Conservation (phyloP, 2,888 invertebrate genomes). For the Tholera decimalis region DNA sequence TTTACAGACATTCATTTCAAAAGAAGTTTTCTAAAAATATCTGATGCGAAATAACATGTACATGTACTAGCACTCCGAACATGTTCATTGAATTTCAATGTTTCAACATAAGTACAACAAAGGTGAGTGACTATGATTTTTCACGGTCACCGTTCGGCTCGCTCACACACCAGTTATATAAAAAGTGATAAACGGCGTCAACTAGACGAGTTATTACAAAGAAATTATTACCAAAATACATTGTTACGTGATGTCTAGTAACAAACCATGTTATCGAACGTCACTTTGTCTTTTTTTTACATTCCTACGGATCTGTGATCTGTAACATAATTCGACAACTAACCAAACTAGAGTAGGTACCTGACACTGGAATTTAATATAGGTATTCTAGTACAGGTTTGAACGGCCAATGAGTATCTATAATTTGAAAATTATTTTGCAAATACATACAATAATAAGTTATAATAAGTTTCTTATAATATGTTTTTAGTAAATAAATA, state of each 20-base stretch:
- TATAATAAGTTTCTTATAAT: neutral
- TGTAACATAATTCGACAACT: constrained; percentile 27
- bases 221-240: constrained; percentile 55
- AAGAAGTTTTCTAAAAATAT: neutral
- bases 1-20: neutral
- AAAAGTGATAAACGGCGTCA: constrained; percentile 38
- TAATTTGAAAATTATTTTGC: neutral
- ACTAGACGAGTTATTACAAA: constrained; percentile 30
- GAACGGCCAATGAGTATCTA: neutral
- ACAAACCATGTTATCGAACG: constrained; percentile 44
- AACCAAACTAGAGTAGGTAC: constrained; percentile 1
- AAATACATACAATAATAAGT: too few relatives aligned
- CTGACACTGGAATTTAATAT: neutral
- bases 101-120: constrained; percentile 49
- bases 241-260: constrained; percentile 48
- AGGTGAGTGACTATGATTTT: constrained; percentile 53
- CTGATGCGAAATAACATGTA: neutral
- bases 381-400: constrained; percentile 8
- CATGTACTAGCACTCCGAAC: neutral
- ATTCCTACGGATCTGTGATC: constrained; percentile 26
- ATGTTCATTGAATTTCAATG: constrained; percentile 44
- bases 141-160: constrained; percentile 56
- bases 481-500: too few relatives aligned
- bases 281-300: constrained; percentile 32
- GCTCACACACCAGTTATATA: constrained; percentile 28